Conservation (phyloP, 2,888 invertebrate genomes). For the Penaeus monodon region DNA sequence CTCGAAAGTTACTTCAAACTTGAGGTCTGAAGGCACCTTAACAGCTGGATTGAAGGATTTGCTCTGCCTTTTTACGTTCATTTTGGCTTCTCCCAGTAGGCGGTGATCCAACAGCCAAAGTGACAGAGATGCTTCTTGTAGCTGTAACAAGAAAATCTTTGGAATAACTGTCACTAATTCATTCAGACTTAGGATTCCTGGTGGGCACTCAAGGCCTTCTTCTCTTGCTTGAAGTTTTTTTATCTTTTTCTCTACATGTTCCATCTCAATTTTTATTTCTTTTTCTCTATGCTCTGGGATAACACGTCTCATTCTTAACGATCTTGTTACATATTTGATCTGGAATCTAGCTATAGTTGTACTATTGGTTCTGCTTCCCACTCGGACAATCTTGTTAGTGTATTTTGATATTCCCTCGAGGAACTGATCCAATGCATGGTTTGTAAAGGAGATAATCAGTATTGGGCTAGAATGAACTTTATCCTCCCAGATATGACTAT, state of each 20-base stretch:
- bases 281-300: not conserved
- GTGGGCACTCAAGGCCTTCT: not conserved
- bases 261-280: not conserved
- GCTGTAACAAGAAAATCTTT: conserved; percentile 17
- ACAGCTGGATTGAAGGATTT: not conserved
- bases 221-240: not conserved
- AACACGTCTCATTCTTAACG: not conserved
- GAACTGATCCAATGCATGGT: conserved; percentile 90
- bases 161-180: conserved; percentile 26
- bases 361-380: conserved; percentile 80
- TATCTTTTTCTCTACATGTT: conserved; percentile 4
- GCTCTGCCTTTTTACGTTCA: conserved; percentile 42
- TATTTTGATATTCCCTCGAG: conserved; percentile 72
- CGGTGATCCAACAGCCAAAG: not conserved
- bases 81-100: not conserved
- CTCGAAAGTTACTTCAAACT: not conserved
- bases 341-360: conserved; percentile 70
- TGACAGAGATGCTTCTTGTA: not conserved
- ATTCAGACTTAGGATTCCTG: conserved; percentile 31
- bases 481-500: conserved; percentile 68
- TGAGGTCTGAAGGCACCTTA: not conserved
- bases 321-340: conserved; percentile 24
- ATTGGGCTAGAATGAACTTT: conserved; percentile 73
- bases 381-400: conserved; percentile 77
- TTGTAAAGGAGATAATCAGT: conserved; percentile 85